A percentile compares a stretch with the other conserved stretches of the same genome.
Conservation (phyloP, 1,140 invertebrate genomes). For the Hermetia illucens region DNA sequence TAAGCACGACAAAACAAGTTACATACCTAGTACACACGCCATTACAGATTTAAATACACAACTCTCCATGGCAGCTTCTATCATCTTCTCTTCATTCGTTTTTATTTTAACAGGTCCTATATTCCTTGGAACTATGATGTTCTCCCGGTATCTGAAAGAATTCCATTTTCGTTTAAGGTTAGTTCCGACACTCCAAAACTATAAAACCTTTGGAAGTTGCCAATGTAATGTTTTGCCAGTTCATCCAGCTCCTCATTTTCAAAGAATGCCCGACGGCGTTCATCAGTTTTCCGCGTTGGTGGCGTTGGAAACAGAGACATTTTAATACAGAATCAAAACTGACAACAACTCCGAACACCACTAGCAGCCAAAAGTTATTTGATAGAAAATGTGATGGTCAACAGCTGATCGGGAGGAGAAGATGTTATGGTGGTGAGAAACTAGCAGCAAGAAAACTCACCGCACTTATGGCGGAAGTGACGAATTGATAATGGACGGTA, state of each 20-base stretch:
- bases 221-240: conserved; percentile 48
- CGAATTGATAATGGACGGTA: no score
- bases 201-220: conserved; percentile 33
- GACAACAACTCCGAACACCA: no score
- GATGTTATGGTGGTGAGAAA: no score
- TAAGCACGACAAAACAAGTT: no score
- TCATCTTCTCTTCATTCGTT: conserved; percentile 71
- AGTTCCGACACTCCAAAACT: background rate
- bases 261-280: conserved; percentile 17
- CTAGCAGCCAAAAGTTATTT: no score
- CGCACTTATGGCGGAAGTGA: no score
- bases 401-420: no score
- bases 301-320: conserved; percentile 16
- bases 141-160: conserved; percentile 48
- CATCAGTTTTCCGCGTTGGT: conserved; percentile 1
- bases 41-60: conserved; percentile 82
- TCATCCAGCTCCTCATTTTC: conserved; percentile 38
- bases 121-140: conserved; percentile 65
- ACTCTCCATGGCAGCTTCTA: conserved; percentile 80
- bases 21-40: conserved; percentile 77
- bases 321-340: no score
- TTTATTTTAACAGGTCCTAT: conserved; percentile 64
- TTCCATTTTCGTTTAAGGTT: background rate
- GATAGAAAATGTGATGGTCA: no score
- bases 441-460: no score